Evolutionary conservation across 2,888 invertebrate species (phyloP).

Genomic region (Lutraria lutraria): DNA sequence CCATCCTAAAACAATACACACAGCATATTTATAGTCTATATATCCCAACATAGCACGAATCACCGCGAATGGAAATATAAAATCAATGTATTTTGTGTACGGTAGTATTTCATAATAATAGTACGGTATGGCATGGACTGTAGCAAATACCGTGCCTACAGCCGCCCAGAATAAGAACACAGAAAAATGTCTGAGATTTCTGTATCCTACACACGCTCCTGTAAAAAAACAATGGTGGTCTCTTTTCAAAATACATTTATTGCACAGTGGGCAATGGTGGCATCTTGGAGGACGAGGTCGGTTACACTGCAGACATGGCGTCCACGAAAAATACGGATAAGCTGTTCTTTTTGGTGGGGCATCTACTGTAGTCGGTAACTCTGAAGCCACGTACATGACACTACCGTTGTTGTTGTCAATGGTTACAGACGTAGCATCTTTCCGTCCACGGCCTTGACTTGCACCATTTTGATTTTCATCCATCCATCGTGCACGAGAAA

Average conservation of each 20-base stretch:
- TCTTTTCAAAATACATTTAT: constrained; percentile 83
- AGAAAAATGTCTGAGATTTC: constrained; percentile 83
- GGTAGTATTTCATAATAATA: constrained; percentile 58
- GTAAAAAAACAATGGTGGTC: constrained; percentile 86
- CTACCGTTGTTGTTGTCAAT: constrained; percentile 35
- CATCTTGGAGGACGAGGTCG: constrained; percentile 82
- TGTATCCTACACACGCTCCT: constrained; percentile 82
- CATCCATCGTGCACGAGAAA: background rate
- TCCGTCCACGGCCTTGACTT: constrained; percentile 33
- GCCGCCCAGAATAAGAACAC: constrained; percentile 81
- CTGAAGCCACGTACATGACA: constrained; percentile 64
- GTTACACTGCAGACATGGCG: constrained; percentile 81
- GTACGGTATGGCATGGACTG: constrained; percentile 65
- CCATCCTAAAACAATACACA: constrained; percentile 74
- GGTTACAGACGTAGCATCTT: constrained; percentile 37
- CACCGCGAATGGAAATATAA: constrained; percentile 76
- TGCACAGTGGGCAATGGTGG: constrained; percentile 84
- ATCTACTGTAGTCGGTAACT: constrained; percentile 44
- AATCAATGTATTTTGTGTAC: constrained; percentile 71
- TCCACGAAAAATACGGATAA: constrained; percentile 85
- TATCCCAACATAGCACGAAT: constrained; percentile 75
- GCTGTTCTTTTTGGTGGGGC: constrained; percentile 65
- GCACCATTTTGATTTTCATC: constrained; percentile 26
- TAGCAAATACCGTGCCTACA: constrained; percentile 74
- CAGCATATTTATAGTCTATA: constrained; percentile 54